Conservation (phyloP, 2,888 invertebrate genomes). For the Leucophenga maculata region DNA sequence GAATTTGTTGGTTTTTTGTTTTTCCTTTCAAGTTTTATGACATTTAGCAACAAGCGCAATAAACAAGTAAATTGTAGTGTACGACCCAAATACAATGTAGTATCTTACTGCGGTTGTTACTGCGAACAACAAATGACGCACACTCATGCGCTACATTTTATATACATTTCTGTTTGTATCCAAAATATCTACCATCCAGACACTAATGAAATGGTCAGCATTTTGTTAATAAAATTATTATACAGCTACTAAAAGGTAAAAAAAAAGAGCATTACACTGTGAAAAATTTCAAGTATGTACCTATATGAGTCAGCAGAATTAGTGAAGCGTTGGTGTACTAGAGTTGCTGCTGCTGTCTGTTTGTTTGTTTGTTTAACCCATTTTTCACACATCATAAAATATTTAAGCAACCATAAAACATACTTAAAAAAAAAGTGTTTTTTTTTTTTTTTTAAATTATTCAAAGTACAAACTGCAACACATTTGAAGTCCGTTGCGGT, state of each 20-base stretch:
- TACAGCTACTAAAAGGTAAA: slow-evolving; percentile 41
- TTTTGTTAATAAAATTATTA: slow-evolving; percentile 65
- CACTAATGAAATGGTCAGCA: slow-evolving; percentile 64
- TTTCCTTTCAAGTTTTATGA: slow-evolving; percentile 7
- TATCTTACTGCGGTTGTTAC: background rate
- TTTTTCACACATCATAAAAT: slow-evolving; percentile 60
- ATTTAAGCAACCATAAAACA: slow-evolving; percentile 26
- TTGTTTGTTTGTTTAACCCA: slow-evolving; percentile 51
- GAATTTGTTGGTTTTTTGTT: background rate
- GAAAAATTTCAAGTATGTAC: background rate
- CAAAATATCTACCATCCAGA: slow-evolving; percentile 40
- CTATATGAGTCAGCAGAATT: background rate
- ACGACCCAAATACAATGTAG: slow-evolving; percentile 11
- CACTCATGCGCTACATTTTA: background rate
- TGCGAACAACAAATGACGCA: too few relatives aligned
- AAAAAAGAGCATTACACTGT: background rate
- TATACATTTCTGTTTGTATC: background rate
- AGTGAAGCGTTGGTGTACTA: slow-evolving; percentile 19
- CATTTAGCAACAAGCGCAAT: slow-evolving; percentile 9
- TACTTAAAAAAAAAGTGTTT: background rate
- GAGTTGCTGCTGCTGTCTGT: too few relatives aligned
- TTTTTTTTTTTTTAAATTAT: slow-evolving; percentile 11
- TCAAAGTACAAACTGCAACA: too few relatives aligned
- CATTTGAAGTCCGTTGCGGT: too few relatives aligned
- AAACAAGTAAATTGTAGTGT: background rate